phyloP scores from a whole-genome alignment of 2,797 vertebrate species.

The Peromyscus eremicus region DNA sequence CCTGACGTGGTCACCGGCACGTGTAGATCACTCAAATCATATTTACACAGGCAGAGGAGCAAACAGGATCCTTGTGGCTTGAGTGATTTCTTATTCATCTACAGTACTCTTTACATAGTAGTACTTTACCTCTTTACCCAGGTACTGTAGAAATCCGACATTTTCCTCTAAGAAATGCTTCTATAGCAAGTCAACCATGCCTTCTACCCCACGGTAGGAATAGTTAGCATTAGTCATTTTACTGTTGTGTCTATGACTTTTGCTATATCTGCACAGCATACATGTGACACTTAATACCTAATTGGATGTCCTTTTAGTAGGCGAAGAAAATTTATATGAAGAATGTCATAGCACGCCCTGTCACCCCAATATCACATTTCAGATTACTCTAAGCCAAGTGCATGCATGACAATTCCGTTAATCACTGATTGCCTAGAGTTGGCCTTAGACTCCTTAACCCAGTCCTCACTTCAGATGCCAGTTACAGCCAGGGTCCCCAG shows the following conservation, averaged over 20 bases:
- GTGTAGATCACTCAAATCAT: not conserved
- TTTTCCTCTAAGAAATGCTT: slow-evolving; percentile 1
- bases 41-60: not conserved
- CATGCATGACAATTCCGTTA: not conserved
- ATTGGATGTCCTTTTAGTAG: not conserved
- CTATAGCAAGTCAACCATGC: not conserved
- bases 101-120: not conserved
- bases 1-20: not conserved
- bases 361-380: not conserved
- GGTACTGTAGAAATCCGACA: not conserved
- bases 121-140: no score
- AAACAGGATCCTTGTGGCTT: not conserved
- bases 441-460: no score
- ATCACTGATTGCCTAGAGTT: not conserved
- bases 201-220: not conserved
- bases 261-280: not conserved
- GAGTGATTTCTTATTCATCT: not conserved
- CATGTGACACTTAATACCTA: not conserved
- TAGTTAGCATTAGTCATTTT: not conserved
- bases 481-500: not conserved
- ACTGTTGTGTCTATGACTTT: not conserved
- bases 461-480: not conserved
- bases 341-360: not conserved
- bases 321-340: not conserved
- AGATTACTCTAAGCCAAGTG: not conserved